Evolutionary conservation across 1,140 invertebrate species (phyloP).

Genomic region (Oscheius sp.): DNA sequence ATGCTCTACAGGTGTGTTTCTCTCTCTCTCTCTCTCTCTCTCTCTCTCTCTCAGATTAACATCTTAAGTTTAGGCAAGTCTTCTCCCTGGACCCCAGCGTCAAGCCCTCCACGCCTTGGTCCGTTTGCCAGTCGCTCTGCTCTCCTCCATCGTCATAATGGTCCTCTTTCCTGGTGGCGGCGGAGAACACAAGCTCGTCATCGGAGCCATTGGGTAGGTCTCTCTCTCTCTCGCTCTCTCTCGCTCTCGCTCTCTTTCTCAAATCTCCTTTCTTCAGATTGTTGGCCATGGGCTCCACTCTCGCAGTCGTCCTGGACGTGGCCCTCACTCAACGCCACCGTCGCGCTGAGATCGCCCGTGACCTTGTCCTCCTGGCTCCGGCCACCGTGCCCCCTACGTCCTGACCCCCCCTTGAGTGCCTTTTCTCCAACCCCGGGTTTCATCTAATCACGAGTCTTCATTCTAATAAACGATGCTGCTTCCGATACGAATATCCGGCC

Average conservation of each 20-base stretch:
- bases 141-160: conserved; percentile 22
- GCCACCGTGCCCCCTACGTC: no score
- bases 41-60: neutral
- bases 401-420: no score
- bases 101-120: conserved; percentile 22
- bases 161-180: conserved; percentile 12
- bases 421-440: neutral
- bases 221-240: neutral
- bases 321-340: conserved; percentile 2
- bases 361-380: neutral
- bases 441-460: neutral
- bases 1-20: conserved; percentile 26
- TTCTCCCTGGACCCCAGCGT: conserved; percentile 23
- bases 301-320: conserved; percentile 9
- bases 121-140: conserved; percentile 13
- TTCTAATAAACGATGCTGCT: neutral
- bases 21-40: neutral
- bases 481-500: neutral
- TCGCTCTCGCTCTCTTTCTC: neutral
- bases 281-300: neutral
- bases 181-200: conserved; percentile 24
- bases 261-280: neutral
- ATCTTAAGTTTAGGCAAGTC: conserved; percentile 8
- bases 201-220: conserved; percentile 22
- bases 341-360: neutral